Evolutionary conservation across 2,113 vertebrate genomes (phyloP).

Genomic region (Lophochroa leadbeateri): DNA sequence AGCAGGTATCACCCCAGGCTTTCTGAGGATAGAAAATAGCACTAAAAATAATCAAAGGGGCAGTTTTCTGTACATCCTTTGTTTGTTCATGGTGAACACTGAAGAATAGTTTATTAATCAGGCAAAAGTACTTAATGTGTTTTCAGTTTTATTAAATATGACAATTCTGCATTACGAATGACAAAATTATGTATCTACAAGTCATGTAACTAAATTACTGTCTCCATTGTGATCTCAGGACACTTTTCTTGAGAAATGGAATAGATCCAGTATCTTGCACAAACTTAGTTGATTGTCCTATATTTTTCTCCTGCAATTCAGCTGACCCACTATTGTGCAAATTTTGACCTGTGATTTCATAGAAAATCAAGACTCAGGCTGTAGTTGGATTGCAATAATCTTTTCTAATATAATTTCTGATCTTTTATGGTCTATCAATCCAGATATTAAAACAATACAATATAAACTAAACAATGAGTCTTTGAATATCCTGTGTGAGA

Average conservation of each 20-base stretch:
- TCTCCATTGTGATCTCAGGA: background rate
- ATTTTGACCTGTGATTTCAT: conserved; percentile 5
- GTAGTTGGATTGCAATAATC: background rate
- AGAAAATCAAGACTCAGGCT: background rate
- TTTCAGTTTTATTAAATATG: background rate
- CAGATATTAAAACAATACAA: conserved; percentile 3
- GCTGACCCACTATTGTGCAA: background rate
- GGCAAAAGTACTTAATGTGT: background rate
- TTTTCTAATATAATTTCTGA: background rate
- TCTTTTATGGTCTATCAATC: background rate
- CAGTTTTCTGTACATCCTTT: background rate
- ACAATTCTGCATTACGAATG: background rate
- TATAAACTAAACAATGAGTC: background rate
- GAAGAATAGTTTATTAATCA: background rate
- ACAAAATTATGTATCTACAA: background rate
- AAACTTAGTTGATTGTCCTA: background rate
- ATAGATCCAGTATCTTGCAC: background rate
- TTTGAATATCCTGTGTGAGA: background rate
- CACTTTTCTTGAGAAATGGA: background rate
- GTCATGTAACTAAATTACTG: background rate
- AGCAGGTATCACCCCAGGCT: background rate
- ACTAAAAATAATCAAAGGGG: background rate
- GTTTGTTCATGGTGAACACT: background rate
- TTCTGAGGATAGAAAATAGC: background rate
- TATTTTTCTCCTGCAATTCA: background rate